These are phyloP conservation scores for Balaeniceps rex DNA, from an alignment of 2,113 vertebrate species.

Conservation along the genomic window DNA sequence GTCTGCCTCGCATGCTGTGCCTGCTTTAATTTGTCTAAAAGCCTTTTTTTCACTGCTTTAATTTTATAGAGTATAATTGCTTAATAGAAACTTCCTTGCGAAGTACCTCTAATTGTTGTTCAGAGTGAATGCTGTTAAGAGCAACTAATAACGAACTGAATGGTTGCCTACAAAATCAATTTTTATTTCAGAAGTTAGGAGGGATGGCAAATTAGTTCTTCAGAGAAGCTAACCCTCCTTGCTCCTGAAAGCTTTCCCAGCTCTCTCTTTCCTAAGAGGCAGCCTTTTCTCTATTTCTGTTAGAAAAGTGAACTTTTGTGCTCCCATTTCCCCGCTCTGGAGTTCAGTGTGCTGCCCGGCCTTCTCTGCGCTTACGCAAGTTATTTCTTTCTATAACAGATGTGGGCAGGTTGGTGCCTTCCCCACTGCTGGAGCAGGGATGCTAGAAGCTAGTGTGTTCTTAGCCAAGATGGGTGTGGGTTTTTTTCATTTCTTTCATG, in stretches of 20 bases:
- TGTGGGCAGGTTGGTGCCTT: background rate
- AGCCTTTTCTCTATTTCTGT: background rate
- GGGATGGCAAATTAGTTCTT: background rate
- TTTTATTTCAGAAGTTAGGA: background rate
- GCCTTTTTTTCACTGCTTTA: background rate
- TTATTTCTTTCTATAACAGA: accelerated
- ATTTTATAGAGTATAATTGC: background rate
- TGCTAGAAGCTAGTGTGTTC: background rate
- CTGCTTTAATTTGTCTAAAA: background rate
- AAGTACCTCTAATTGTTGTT: background rate
- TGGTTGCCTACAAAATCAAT: background rate
- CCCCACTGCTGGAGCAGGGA: background rate
- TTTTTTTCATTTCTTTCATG: background rate
- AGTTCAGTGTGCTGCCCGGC: background rate
- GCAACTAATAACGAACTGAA: background rate
- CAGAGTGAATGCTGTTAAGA: background rate
- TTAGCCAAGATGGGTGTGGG: background rate
- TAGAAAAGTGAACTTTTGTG: background rate
- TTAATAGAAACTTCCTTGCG: background rate
- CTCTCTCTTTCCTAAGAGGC: background rate
- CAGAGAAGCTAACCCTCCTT: background rate
- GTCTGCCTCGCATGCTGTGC: background rate
- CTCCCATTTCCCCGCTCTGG: accelerated
- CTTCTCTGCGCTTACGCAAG: accelerated
- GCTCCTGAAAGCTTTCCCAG: background rate